Evolutionary conservation across 2,113 vertebrate genomes (phyloP).

Genomic region (Corythornis madagascariensis): DNA sequence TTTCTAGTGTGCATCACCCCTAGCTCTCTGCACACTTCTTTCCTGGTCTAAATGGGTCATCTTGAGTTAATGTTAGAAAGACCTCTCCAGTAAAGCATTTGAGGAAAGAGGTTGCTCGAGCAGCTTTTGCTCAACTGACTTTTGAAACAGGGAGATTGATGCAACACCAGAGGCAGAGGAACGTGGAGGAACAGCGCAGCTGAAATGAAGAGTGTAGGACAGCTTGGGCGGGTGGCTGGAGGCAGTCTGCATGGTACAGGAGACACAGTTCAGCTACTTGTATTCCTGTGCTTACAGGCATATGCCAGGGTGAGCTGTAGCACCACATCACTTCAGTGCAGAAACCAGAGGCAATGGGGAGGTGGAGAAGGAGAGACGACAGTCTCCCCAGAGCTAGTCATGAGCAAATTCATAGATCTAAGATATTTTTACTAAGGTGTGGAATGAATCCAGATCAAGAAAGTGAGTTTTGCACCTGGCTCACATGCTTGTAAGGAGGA

Average conservation of each 20-base stretch:
- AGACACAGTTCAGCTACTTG: background rate
- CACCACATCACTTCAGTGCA: background rate
- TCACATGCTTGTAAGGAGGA: background rate
- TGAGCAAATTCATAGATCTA: background rate
- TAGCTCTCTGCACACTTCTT: background rate
- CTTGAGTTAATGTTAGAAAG: background rate
- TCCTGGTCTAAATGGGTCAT: background rate
- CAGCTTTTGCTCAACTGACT: background rate
- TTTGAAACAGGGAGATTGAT: background rate
- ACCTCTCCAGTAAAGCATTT: background rate
- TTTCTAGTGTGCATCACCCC: background rate
- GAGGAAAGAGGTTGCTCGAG: background rate
- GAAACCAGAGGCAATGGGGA: background rate
- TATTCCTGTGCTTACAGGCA: background rate
- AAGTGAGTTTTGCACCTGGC: background rate
- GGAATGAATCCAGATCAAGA: background rate
- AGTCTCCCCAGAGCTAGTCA: background rate
- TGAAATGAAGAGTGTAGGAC: background rate
- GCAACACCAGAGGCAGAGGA: background rate
- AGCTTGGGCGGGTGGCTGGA: rapidly evolving
- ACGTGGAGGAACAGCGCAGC: rapidly evolving
- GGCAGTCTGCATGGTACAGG: background rate
- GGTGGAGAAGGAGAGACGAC: background rate
- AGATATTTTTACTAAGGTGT: background rate
- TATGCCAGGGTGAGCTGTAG: background rate